phyloP scores from a whole-genome alignment of 2,888 invertebrate genomes.

The Mesoligia furuncula region DNA sequence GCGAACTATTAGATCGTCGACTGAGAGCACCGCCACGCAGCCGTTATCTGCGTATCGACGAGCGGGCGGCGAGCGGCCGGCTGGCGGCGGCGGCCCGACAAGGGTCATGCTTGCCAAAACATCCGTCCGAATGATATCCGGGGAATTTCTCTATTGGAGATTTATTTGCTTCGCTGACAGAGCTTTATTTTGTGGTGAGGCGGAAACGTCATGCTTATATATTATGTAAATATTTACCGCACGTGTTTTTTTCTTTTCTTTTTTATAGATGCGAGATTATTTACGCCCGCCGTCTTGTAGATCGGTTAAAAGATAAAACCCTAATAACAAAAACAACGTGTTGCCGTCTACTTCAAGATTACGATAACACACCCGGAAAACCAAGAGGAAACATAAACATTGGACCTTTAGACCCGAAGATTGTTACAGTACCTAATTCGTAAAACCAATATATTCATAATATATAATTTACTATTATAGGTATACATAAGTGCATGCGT shows the following conservation, averaged over 20 bases:
- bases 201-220: conserved; percentile 43
- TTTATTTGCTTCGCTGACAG: conserved; percentile 71
- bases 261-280: conserved; percentile 6
- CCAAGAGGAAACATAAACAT: conserved; percentile 42
- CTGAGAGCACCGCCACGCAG: conserved; percentile 28
- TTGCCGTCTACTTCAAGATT: conserved; percentile 32
- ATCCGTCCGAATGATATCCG: conserved; percentile 76
- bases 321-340: conserved; percentile 33
- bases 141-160: conserved; percentile 72
- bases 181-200: conserved; percentile 60
- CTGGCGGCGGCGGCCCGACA: conserved; percentile 69
- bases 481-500: not conserved
- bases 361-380: conserved; percentile 44
- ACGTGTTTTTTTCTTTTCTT: conserved; percentile 14
- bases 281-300: conserved; percentile 14
- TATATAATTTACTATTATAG: conserved; percentile 7
- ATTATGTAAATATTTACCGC: conserved; percentile 40
- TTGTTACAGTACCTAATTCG: conserved; percentile 35
- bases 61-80: conserved; percentile 46
- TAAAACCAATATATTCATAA: conserved; percentile 2
- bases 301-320: conserved; percentile 41
- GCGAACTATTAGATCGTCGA: conserved; percentile 67
- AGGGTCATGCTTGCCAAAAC: conserved; percentile 81
- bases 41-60: conserved; percentile 50
- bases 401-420: conserved; percentile 32